These are phyloP conservation scores for Asarcornis scutulata DNA, from an alignment of 2,113 vertebrate genomes.

Conservation along the genomic window DNA sequence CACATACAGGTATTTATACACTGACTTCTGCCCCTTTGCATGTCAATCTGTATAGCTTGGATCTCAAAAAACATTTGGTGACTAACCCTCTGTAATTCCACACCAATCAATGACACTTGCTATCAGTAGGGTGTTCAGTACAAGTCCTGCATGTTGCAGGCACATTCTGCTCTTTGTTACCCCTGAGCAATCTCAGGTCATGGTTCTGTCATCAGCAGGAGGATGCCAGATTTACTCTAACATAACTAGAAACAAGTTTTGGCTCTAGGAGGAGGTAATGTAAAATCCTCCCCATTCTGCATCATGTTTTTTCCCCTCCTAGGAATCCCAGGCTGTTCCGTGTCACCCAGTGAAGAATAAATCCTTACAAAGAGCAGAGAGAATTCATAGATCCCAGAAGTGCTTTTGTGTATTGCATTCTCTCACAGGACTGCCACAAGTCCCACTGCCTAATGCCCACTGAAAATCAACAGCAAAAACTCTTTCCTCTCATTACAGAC, in stretches of 20 bases:
- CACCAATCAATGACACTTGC: neutral
- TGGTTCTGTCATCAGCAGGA: neutral
- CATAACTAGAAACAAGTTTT: neutral
- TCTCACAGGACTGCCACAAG: neutral
- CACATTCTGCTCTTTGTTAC: neutral
- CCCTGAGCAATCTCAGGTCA: neutral
- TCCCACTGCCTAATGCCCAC: neutral
- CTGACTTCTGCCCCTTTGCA: neutral
- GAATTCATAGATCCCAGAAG: neutral
- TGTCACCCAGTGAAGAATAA: neutral
- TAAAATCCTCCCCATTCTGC: neutral
- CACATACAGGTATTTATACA: neutral
- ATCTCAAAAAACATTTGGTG: neutral
- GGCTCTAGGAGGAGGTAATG: neutral
- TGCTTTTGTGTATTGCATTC: neutral
- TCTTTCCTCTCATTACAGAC: conserved; percentile 37
- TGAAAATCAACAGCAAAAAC: conserved; percentile 35
- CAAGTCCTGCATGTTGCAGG: neutral
- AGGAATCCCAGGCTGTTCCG: neutral
- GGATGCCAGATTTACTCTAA: neutral
- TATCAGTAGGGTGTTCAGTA: neutral
- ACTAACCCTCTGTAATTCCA: neutral
- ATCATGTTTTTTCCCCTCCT: neutral
- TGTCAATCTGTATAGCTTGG: neutral
- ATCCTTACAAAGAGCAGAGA: neutral